phyloP scores from a whole-genome alignment of 2,888 invertebrate species.

The Hemicrepidius hirtus region DNA sequence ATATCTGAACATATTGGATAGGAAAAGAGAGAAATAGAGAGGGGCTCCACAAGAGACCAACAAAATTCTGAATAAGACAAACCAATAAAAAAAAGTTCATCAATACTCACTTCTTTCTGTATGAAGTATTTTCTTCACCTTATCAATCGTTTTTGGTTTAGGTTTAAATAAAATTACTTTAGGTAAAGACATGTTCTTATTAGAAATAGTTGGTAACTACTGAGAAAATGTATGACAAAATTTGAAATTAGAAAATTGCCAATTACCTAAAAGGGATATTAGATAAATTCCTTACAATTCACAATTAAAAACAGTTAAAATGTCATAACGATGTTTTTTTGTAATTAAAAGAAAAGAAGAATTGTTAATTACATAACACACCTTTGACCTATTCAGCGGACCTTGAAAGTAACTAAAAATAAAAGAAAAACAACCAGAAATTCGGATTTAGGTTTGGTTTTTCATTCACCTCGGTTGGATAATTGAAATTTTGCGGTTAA shows the following conservation, averaged over 20 bases:
- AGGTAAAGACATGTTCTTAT: conserved; percentile 20
- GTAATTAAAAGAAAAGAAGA: conserved; percentile 4
- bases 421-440: not conserved
- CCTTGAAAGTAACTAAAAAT: conserved; percentile 17
- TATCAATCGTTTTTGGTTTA: not conserved
- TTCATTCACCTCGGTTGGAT: too few relatives aligned
- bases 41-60: too few relatives aligned
- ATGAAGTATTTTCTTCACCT: not conserved
- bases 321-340: conserved; percentile 16
- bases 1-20: too few relatives aligned
- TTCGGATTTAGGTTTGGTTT: too few relatives aligned
- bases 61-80: too few relatives aligned
- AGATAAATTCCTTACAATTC: conserved; percentile 12
- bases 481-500: too few relatives aligned
- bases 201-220: conserved; percentile 3
- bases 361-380: not conserved
- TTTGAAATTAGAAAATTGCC: conserved; percentile 23
- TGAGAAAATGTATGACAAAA: conserved; percentile 2
- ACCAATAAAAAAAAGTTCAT: not conserved
- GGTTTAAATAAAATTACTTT: conserved; percentile 20
- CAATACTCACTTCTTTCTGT: conserved; percentile 1
- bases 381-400: conserved; percentile 1
- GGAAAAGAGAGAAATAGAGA: too few relatives aligned
- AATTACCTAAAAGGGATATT: conserved; percentile 23
- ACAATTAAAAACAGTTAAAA: conserved; percentile 20